Evolutionary conservation across 2,797 vertebrate species (phyloP).

Genomic region (Myotis vivesi): DNA sequence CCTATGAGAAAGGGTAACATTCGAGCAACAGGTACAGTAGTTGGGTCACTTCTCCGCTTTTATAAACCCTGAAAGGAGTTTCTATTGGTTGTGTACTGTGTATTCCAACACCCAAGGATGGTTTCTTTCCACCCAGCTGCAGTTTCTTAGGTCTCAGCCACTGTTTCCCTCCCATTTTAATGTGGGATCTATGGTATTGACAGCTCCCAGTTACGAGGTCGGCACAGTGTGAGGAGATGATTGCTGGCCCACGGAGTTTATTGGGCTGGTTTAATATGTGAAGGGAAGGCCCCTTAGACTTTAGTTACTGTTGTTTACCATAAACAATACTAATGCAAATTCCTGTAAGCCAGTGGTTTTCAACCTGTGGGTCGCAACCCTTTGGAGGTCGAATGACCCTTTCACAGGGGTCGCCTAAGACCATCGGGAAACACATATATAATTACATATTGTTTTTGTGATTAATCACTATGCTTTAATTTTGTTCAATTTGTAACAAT

Average conservation of each 20-base stretch:
- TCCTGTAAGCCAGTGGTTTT: not conserved
- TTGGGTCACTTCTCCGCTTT: not conserved
- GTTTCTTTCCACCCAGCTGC: not conserved
- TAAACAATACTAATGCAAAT: not conserved
- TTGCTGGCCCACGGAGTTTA: not conserved
- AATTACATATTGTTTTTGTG: too few species aligned
- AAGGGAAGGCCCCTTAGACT: not conserved
- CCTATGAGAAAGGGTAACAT: not conserved
- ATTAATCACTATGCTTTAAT: too few species aligned
- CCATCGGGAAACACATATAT: too few species aligned
- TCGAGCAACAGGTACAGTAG: not conserved
- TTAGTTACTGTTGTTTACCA: not conserved
- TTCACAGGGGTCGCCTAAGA: too few species aligned
- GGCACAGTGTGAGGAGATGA: too few species aligned
- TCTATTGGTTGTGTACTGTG: not conserved
- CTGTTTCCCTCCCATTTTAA: not conserved
- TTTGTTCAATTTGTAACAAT: too few species aligned
- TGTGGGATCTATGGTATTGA: fast-evolving
- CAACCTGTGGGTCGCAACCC: too few species aligned
- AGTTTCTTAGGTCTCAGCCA: not conserved
- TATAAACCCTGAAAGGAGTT: not conserved
- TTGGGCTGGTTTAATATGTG: not conserved
- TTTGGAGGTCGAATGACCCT: too few species aligned
- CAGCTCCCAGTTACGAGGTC: fast-evolving
- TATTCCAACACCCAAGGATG: not conserved